Evolutionary conservation across 92 coral and sea anemone species (phyloP).

Genomic region (Pocillopora grandis): DNA sequence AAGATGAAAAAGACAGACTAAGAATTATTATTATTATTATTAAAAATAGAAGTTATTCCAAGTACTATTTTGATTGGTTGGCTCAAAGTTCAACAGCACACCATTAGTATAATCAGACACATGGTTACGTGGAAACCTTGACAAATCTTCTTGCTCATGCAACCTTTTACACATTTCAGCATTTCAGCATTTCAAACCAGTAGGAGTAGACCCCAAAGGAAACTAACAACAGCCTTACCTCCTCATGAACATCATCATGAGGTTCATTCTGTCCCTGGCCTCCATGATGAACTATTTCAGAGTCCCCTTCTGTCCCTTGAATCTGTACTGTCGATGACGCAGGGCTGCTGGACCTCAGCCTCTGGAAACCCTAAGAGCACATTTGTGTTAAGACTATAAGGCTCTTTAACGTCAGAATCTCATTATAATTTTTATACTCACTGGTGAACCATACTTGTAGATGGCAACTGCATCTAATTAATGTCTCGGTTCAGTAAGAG

Average conservation of each 20-base stretch:
- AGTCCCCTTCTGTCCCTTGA: slow-evolving; percentile 9
- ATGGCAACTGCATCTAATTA: no score
- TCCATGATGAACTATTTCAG: slow-evolving; percentile 44
- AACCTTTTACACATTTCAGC: no score
- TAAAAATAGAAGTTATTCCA: background rate
- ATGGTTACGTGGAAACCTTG: no score
- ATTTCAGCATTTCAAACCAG: background rate
- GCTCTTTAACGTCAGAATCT: background rate
- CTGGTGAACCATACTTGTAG: no score
- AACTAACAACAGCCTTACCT: slow-evolving; percentile 1
- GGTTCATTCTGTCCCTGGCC: slow-evolving; percentile 9
- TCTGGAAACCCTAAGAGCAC: slow-evolving; percentile 56
- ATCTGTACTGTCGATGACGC: slow-evolving; percentile 29
- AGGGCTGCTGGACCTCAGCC: slow-evolving; percentile 48
- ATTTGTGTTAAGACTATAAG: background rate
- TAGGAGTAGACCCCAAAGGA: background rate
- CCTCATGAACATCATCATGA: slow-evolving; percentile 41
- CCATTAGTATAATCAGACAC: no score
- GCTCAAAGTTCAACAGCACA: no score
- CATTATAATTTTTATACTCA: no score
- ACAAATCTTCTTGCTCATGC: no score
- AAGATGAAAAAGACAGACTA: background rate
- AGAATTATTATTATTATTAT: no score
- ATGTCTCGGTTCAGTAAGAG: no score
- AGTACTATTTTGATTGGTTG: no score